phyloP scores from a whole-genome alignment of 2,888 invertebrate species.

The Pseudococcus longispinus region DNA sequence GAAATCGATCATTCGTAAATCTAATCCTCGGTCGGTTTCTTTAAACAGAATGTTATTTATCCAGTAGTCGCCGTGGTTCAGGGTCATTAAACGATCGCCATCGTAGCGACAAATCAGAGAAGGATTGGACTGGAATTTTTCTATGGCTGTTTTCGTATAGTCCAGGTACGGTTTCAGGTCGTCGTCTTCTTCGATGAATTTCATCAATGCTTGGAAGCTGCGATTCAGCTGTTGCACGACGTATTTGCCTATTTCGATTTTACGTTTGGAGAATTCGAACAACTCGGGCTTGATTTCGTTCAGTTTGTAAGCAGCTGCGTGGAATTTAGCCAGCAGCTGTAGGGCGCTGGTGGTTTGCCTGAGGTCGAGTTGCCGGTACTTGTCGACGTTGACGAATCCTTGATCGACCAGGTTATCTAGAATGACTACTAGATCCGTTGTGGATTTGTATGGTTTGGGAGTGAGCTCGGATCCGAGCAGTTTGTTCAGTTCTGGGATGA shows the following conservation, averaged over 20 bases:
- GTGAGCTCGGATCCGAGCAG: background rate
- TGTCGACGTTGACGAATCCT: background rate
- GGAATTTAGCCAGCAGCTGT: background rate
- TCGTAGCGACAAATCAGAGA: background rate
- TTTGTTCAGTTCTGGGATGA: constrained; percentile 1
- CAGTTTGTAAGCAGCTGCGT: background rate
- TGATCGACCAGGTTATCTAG: background rate
- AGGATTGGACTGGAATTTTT: background rate
- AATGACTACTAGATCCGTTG: background rate
- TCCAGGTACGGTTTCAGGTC: background rate
- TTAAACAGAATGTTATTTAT: constrained; percentile 15
- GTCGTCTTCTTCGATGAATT: background rate
- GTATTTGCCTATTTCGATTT: constrained; percentile 7
- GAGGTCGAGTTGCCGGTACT: background rate
- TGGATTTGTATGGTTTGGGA: background rate
- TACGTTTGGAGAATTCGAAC: constrained; percentile 11
- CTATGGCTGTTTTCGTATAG: background rate
- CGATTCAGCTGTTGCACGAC: background rate
- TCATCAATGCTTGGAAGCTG: background rate
- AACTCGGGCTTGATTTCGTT: constrained; percentile 5
- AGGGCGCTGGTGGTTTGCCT: background rate
- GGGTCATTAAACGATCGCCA: background rate
- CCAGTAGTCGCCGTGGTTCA: constrained; percentile 1
- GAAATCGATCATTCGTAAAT: background rate
- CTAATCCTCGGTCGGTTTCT: background rate